Percentiles rank a stretch among this genome's conserved stretches.
Conservation (phyloP, 1,140 invertebrate species). For the Drosophila micromelanica region DNA sequence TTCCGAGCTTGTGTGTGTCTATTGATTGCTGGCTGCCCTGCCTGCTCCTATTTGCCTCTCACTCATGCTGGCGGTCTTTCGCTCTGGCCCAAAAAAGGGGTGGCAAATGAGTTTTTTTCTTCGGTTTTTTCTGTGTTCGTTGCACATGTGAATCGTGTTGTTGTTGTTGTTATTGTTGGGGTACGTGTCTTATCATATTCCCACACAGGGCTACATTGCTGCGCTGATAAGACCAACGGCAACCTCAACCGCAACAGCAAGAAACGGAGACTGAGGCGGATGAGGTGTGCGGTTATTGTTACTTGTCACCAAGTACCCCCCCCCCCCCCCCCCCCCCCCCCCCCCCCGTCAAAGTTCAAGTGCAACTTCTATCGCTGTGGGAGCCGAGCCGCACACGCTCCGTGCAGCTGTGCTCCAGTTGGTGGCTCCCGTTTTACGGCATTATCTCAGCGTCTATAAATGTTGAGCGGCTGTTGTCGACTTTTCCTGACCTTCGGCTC, state of each 20-base stretch:
- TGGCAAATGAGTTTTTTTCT: slow-evolving; percentile 7
- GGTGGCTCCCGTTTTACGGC: slow-evolving; percentile 17
- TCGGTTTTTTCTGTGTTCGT: slow-evolving; percentile 1
- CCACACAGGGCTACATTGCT: slow-evolving; percentile 14
- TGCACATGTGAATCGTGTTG: slow-evolving; percentile 15
- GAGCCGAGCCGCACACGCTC: slow-evolving; percentile 31
- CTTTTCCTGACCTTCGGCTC: slow-evolving; percentile 41
- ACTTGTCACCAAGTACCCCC: neutral
- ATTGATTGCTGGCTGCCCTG: slow-evolving; percentile 30
- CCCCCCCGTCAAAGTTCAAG: slow-evolving; percentile 41
- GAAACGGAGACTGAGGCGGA: slow-evolving; percentile 10
- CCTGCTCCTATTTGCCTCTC: slow-evolving; percentile 8
- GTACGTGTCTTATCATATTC: slow-evolving; percentile 24
- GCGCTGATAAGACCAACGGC: slow-evolving; percentile 17
- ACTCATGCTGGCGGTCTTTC: neutral
- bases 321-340: neutral
- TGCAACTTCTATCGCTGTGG: slow-evolving; percentile 49
- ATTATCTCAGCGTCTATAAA: slow-evolving; percentile 53
- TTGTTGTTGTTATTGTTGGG: slow-evolving; percentile 5
- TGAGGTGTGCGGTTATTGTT: slow-evolving; percentile 37
- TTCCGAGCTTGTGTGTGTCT: slow-evolving; percentile 1
- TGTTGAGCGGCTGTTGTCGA: slow-evolving; percentile 21
- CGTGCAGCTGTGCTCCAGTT: slow-evolving; percentile 40
- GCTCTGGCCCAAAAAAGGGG: slow-evolving; percentile 21
- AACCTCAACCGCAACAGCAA: slow-evolving; percentile 4